Percentiles rank a stretch among this genome's conserved stretches.
Conservation (phyloP, 2,888 invertebrate species). For the Parochlus steinenii region DNA sequence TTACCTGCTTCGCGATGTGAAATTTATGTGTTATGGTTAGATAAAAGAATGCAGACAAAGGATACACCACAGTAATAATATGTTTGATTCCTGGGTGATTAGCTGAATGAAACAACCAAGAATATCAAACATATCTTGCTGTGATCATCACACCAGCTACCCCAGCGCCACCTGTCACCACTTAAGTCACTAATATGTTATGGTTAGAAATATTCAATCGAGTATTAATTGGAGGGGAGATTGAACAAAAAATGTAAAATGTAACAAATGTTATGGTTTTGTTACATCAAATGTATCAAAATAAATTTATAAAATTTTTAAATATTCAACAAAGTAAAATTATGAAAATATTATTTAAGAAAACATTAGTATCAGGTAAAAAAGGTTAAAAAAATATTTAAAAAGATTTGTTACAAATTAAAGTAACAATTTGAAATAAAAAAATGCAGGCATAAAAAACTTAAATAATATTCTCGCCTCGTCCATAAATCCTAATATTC, state of each 20-base stretch:
- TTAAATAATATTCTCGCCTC: too few relatives aligned
- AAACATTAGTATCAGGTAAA: too few relatives aligned
- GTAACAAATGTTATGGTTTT: conserved; percentile 1
- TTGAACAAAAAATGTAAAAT: conserved; percentile 6
- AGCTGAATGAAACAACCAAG: conserved; percentile 85
- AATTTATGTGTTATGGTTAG: background rate
- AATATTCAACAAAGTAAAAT: too few relatives aligned
- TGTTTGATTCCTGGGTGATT: conserved; percentile 99
- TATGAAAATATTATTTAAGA: too few relatives aligned
- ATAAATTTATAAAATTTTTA: too few relatives aligned
- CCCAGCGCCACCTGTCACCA: conserved; percentile 13
- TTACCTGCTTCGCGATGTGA: too few relatives aligned
- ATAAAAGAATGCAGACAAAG: conserved; percentile 19
- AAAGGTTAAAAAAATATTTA: too few relatives aligned
- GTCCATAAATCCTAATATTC: too few relatives aligned
- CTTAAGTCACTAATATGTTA: background rate
- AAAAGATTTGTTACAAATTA: too few relatives aligned
- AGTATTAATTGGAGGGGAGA: background rate
- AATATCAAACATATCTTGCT: conserved; percentile 99
- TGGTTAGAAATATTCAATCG: background rate
- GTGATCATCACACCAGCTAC: conserved; percentile 26
- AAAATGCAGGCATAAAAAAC: too few relatives aligned
- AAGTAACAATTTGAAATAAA: too few relatives aligned
- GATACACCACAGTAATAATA: conserved; percentile 71
- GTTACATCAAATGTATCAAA: too few relatives aligned